Evolutionary conservation across 2,113 vertebrate species (phyloP), one percentile per base, ranked within the genome.

Genomic region (Corynorhinus townsendii): DNA sequence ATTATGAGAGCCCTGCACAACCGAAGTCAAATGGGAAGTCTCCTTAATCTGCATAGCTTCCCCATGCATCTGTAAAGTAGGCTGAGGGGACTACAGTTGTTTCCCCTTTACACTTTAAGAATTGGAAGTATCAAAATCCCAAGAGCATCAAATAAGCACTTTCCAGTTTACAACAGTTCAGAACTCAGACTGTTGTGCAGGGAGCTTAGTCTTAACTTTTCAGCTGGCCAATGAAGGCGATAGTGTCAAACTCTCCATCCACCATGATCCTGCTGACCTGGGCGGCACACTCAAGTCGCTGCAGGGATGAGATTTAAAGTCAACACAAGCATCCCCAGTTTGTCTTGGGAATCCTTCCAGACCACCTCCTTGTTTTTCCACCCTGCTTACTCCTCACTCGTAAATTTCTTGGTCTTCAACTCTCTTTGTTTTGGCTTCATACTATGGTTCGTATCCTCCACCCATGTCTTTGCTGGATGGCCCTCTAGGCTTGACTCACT

Each of bases 391-490:
- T 83, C 80, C 84, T 85, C 45, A 28, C 83, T 92, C 82, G 54
- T 88, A 89, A 47, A 59, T 84, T 77, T 87, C 89, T 92, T 68
- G 62, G 86, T 95, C 83, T 68, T 86, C 62, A 54, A 2, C 68
- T 68, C 69, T 88, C 90, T 95, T 88, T 93, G 92, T 56, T 94
- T 95, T 72, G 90, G 95, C 96, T 86, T 35, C 59, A 3, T 2
- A 16, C 52, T 3, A 0, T 12, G 19, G 24, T 47, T 72, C 87
- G 30, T 68, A 1, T 38, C 40, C 90, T 91, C 90, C 93, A 28
- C 87, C 81, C 76, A 17, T 10, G 9, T 69, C 81, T 83, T 26
- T 86, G 86, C 64, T 77, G 73, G 69, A 75, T 35, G 64, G 33
- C 72, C 75, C 17, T 35, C 80, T 38, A 45, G 89, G 43, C 64